Evolutionary conservation across 2,797 vertebrate species (phyloP), one percentile per base, ranked within the genome.

Genomic region (Bovichtus diacanthus): DNA sequence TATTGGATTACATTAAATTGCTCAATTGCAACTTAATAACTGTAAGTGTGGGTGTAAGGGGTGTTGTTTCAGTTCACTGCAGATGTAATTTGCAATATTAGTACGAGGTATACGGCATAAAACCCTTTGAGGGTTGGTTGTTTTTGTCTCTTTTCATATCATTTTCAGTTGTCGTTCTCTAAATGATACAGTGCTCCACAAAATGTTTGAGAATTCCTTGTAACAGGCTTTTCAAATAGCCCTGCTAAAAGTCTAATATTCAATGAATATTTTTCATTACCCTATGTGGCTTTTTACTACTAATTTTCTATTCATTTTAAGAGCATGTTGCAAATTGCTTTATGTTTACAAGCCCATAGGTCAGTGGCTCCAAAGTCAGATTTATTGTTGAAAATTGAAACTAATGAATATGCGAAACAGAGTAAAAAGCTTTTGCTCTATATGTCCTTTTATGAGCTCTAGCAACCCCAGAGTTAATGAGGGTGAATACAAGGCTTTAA

Each of bases 311-410:
- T 92, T 87, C 67, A 74, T 86, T 91, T 92, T 92, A 93, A 88
- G 84, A 89, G 89, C 86, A 82, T 79, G 70, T 84, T 84, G 4
- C 36, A 92, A 90, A 92, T 92, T 87, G 90, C 87, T 87, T 89
- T 73, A 83, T 88, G 86, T 94, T 95, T 93, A 95, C 88, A 90
- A 93, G 92, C 87, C 68, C 72, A 83, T 64, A 92, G 91, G 89
- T 92, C 89, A 87, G 78, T 75, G 77, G 73, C 85, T 91, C 66
- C 85, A 88, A 90, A 85, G 90, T 85, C 78, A 84, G 70, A 65
- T 81, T 87, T 80, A 90, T 86, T 80, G 79, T 89, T 70, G 68
- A 87, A 90, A 88, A 89, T 84, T 65, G 66, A 84, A 88, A 80
- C 66, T 80, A 90, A 92, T 93, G 85, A 93, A 88, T 91, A 92